Percentiles rank a stretch among this genome's conserved stretches.
phyloP scores from a whole-genome alignment of 2,888 invertebrate genomes.

The Mesorhabditis spiculigera region DNA sequence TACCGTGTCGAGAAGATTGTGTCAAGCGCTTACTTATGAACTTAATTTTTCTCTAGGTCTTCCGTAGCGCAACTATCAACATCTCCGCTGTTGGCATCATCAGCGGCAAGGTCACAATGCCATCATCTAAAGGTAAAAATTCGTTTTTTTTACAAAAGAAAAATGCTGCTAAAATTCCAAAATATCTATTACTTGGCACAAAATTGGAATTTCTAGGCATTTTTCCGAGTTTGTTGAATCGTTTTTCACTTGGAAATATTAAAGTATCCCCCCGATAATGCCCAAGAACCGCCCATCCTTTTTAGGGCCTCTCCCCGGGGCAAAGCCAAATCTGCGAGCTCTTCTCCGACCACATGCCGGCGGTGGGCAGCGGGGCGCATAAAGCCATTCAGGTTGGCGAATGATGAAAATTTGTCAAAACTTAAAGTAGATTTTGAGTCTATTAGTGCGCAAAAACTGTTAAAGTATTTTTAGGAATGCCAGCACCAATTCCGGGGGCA shows the following conservation, averaged over 20 bases:
- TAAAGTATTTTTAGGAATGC: constrained; percentile 64
- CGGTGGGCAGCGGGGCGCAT: constrained; percentile 77
- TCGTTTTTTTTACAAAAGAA: no score
- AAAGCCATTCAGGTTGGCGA: constrained; percentile 71
- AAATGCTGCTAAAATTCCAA: no score
- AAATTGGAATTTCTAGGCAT: no score
- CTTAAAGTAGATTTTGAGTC: background rate
- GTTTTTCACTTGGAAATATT: background rate
- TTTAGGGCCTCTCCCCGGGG: constrained; percentile 70
- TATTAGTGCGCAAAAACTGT: background rate
- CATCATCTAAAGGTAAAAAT: background rate
- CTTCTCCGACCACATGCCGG: constrained; percentile 81
- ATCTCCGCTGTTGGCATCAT: constrained; percentile 25
- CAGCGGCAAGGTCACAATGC: constrained; percentile 25
- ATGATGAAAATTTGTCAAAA: background rate
- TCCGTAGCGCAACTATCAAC: constrained; percentile 53
- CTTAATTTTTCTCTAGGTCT: constrained; percentile 28
- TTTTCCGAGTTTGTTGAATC: no score
- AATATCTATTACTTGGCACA: background rate
- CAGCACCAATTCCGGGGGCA: constrained; percentile 78
- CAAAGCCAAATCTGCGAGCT: constrained; percentile 79
- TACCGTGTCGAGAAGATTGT: background rate
- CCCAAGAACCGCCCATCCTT: constrained; percentile 24
- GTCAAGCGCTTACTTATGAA: background rate
- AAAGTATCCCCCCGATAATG: constrained; percentile 9